Conservation (phyloP, 2,888 invertebrate species). For the Polyommatus iphigenia region DNA sequence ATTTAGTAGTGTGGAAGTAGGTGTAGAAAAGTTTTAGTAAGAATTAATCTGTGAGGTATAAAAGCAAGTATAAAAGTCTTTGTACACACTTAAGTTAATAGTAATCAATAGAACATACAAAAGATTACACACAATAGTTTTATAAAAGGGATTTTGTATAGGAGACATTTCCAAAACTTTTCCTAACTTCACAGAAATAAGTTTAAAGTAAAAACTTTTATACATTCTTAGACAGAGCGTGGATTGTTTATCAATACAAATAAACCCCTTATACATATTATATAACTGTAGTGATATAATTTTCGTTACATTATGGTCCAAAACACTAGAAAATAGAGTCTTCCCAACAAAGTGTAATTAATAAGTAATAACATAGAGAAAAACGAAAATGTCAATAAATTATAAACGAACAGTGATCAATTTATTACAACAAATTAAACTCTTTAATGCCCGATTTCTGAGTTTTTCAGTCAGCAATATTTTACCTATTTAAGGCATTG, state of each 20-base stretch:
- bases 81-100: not conserved
- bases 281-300: too few species aligned
- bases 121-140: not conserved
- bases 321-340: too few species aligned
- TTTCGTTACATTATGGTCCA: too few species aligned
- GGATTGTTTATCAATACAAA: not conserved
- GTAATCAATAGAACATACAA: slow-evolving; percentile 5
- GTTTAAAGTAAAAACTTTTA: not conserved
- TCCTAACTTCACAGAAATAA: not conserved
- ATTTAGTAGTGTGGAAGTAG: not conserved
- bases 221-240: not conserved
- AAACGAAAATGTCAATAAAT: too few species aligned
- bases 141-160: not conserved
- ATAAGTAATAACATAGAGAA: too few species aligned
- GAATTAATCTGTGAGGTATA: not conserved
- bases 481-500: too few species aligned
- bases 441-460: too few species aligned
- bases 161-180: not conserved
- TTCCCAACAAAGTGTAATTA: too few species aligned
- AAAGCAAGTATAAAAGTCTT: slow-evolving; percentile 5
- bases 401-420: too few species aligned
- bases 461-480: too few species aligned
- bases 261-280: too few species aligned
- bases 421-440: too few species aligned
- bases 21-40: not conserved